Base-by-base conservation (phyloP, 2,888 invertebrate genomes). In the Cylloceria caligata region DNA sequence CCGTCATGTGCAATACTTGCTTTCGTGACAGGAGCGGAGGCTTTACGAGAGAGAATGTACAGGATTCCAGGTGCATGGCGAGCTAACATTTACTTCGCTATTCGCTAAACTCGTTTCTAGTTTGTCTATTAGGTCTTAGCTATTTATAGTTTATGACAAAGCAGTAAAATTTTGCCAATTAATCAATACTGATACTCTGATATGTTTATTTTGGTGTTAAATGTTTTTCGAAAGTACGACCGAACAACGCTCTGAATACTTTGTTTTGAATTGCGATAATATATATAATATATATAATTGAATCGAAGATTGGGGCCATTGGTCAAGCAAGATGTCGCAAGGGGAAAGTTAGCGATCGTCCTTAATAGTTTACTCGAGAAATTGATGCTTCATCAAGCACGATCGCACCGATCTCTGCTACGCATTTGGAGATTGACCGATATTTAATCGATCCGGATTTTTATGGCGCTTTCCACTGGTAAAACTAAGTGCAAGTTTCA, bases 281-380 rank as follows among this genome's bases (percentile, higher is more conserved):
- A 30, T 30, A 30, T 30, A 30, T 5, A 30, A 4, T 4, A 30
- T 30, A 47, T 16, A 16, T 27, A 64, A 65, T 49, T 30, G 42
- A 42, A 74, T 45, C 30, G 64, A 78, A 57, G 78, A 82, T 82
- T 74, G 74, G 74, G 69, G 57, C 71, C 74, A 81, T 81, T 72
- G 69, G 39, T 57, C 81, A 81, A 81, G 73, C 81, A 78, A 57
- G 42, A 71, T 27, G 36, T 45, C 57, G 62, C 74, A 7, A 64
- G 71, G 67, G 78, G 81, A 82, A 82, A 82, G 81, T 68, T 39
- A n/a, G 77, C 47, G 47, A 74, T 13, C 19, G 30, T 68, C n/a
- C 69, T 55, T 69, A 42, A 42, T 7, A 30, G 73, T 42, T n/a
- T n/a, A n/a, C 36, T 6, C 74, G 19, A 42, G 42, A 74, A 78